Evolutionary conservation across 2,888 invertebrate species (phyloP), one percentile per base, ranked within the genome.

Genomic region (Lamellibrachia satsuma): DNA sequence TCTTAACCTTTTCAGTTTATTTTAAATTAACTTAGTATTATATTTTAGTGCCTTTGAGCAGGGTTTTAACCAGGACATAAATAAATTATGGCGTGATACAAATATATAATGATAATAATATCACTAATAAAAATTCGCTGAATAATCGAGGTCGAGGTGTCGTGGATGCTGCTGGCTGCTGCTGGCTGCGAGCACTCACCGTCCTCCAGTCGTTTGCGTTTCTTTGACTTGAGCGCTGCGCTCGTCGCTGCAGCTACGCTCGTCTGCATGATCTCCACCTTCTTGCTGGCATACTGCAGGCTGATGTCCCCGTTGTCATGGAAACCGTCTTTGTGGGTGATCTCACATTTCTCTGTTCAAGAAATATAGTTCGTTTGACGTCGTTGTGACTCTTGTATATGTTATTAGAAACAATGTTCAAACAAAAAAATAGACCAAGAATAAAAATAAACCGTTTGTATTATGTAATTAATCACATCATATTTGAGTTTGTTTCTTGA

Each of bases 221-320:
- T 92, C 60, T 93, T 93, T 39, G 92, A 92, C 92, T 93, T 93
- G 39, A 93, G 91, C 51, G 93, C 93, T 15, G 92, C 93, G 57
- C 93, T 93, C 7, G 93, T 93, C n/a, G 92, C 93, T 15, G 93
- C 92, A 11, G 93, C 93, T 39, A 93, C 92, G 52, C 93, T 93
- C 90, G 92, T 92, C 90, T 90, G 39, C 75, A 75, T 75, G n/a
- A 75, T 75, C 75, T 75, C 75, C 22, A 75, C 75, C 75, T 90
- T 93, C 52, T 60, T 92, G 57, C 90, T 52, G 90, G 90, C 91
- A 39, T 90, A 92, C 39, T 92, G 92, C 90, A 92, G 92, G n/a
- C 92, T 92, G 7, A 92, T 90, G 52, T 75, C 75, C 90, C 57
- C 91, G 90, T 93, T 91, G 91, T 92, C 92, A 92, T 92, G 91